Conservation (phyloP, 2,113 vertebrate species). For the Sterna hirundo region DNA sequence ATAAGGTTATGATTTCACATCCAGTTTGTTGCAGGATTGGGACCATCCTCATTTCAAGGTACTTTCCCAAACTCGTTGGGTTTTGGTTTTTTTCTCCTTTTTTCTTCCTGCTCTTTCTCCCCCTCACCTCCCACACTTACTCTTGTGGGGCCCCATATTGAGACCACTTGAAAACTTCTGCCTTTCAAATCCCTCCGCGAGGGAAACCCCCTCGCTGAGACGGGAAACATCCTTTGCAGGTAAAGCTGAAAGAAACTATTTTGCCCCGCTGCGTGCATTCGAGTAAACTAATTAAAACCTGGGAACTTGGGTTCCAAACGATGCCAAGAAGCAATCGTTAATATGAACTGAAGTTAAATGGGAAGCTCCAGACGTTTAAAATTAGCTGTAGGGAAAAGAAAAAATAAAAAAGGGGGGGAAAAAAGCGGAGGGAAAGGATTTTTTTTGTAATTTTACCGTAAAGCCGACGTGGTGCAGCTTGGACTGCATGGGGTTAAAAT, state of each 20-base stretch:
- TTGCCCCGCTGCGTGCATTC: neutral
- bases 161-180: slow-evolving; percentile 51
- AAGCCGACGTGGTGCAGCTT: neutral
- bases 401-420: neutral
- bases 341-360: slow-evolving; percentile 5
- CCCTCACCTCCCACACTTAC: slow-evolving; percentile 25
- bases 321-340: slow-evolving; percentile 36
- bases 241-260: slow-evolving; percentile 60
- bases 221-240: slow-evolving; percentile 56
- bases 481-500: slow-evolving; percentile 46
- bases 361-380: slow-evolving; percentile 39
- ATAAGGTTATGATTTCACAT: neutral
- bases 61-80: slow-evolving; percentile 19
- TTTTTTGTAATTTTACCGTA: neutral
- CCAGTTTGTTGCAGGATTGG: slow-evolving; percentile 3
- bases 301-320: neutral
- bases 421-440: neutral
- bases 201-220: slow-evolving; percentile 13
- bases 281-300: slow-evolving; percentile 64
- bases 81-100: neutral
- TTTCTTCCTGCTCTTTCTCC: neutral
- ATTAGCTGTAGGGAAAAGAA: neutral
- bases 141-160: slow-evolving; percentile 2
- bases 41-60: slow-evolving; percentile 33
- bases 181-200: neutral